Base-by-base conservation (phyloP, 2,113 vertebrate genomes). In the Cyprinodon tularosa region DNA sequence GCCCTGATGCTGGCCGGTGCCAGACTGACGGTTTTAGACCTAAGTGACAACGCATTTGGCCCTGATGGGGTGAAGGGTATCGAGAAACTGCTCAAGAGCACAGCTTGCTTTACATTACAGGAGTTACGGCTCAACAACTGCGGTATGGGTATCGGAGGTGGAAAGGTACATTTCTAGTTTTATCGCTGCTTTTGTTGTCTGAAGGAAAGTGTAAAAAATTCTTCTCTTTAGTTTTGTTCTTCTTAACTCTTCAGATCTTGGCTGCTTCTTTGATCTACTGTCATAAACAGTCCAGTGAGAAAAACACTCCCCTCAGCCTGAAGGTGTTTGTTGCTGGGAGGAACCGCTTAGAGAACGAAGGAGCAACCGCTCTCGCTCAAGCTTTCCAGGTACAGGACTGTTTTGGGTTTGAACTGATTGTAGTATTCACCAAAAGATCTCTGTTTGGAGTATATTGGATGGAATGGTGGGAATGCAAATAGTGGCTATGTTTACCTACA, bases 11-110 rank as follows among this genome's bases (percentile, higher is more conserved):
- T 91, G 37, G 97, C 98, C 0, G 96, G 96, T 47, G 96, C 97
- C 9, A 94, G 93, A 68, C 93, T 99, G 71, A 95, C 96, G 3
- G 96, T 97, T 74, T 84, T 99, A 83, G 98, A 99, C 88, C 94
- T 99, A 66, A 99, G 98, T 44, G 97, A 99, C 92, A 99, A 99
- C 0, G 98, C 98, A 0, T 99, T 99, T n/a, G 98, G 98, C 22
- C 98, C 98, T 0, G 98, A 99, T 0, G 98, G 98, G 0, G 97
- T 99, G 29, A 96, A 92, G 76, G 97, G 97, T 81, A 98, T 99
- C 3, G 97, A 99, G 90, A 91, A 85, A 0, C 85, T 99, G 84
- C 95, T 99, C 50, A 96, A 96, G 91, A 99, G 98, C 87, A 66
- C 95, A 0, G 65, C 95, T 0, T 99, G 98, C 81, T 96, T 95